These are phyloP conservation scores for Drosophila kohkoa DNA, from an alignment of 1,140 invertebrate species.

Conservation along the genomic window DNA sequence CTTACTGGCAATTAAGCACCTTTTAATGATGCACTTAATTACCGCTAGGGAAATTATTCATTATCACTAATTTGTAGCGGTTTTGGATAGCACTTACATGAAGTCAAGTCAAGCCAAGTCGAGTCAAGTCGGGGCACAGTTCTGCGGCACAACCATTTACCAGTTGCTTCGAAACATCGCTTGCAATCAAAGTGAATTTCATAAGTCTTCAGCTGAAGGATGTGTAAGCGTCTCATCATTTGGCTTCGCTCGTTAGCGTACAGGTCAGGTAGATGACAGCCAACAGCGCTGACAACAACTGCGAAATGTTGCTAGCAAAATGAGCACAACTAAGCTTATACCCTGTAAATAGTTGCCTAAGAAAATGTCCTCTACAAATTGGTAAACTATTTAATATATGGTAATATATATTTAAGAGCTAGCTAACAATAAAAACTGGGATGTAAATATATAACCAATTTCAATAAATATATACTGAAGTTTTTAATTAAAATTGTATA, in stretches of 20 bases:
- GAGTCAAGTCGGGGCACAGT: not conserved
- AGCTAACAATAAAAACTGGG: no score
- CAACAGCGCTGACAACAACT: not conserved
- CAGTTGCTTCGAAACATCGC: constrained; percentile 2
- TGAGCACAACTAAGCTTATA: constrained; percentile 1
- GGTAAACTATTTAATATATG: no score
- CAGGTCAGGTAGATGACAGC: constrained; percentile 4
- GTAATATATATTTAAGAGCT: no score
- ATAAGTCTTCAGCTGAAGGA: constrained; percentile 36
- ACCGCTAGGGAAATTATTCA: constrained; percentile 74
- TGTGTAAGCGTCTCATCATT: constrained; percentile 47
- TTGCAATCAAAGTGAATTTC: constrained; percentile 48
- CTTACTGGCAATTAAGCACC: constrained; percentile 50
- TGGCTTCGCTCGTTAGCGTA: constrained; percentile 64
- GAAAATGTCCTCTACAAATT: no score
- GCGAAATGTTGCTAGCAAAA: not conserved
- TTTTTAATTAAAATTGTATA: no score
- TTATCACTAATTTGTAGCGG: constrained; percentile 73
- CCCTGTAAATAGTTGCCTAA: constrained; percentile 9
- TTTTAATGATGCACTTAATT: constrained; percentile 81
- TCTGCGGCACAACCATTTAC: constrained; percentile 1
- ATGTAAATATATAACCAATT: no score
- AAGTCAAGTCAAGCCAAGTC: constrained; percentile 1
- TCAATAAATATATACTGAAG: no score
- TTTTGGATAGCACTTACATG: constrained; percentile 37